Base-by-base conservation (phyloP, 2,888 invertebrate species). In the Parapristionchus giblindavisi region DNA sequence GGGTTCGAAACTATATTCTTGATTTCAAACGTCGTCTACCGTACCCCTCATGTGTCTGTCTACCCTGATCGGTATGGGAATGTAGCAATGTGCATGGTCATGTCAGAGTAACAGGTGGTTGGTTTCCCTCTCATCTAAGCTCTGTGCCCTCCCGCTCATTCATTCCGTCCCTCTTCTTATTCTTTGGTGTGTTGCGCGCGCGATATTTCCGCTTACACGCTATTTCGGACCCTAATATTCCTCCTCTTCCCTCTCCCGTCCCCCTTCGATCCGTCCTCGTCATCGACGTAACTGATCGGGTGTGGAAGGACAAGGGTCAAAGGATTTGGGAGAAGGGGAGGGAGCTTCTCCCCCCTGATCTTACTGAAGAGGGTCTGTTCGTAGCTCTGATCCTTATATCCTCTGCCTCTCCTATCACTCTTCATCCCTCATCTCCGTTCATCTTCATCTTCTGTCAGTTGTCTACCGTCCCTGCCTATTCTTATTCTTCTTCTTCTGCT, bases 381-480 rank as follows among this genome's bases (percentile, higher is more conserved):
- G n/a, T n/a, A n/a, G n/a, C n/a, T n/a, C n/a, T n/a, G n/a, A n/a
- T n/a, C n/a, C n/a, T n/a, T n/a, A n/a, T n/a, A n/a, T n/a, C n/a
- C n/a, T n/a, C n/a, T n/a, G n/a, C n/a, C 29, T 65, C 43, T 65
- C 63, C 63, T 40, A 38, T 61, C 63, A 43, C 63, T 14, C 63
- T 29, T 27, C 43, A 40, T 61, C 38, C 61, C 29, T 4, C 40
- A 14, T 65, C 21, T 29, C 43, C 29, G 27, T 65, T 65, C 63
- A 43, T 65, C 61, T 61, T 43, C 17, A 8, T 43, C 43, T 17
- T 43, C 17, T 43, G 8, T 43, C 43, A 8, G 17, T 43, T 43
- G 8, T 17, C 43, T 14, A 43, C 17, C 43, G 17, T 17, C 43
- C 17, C 43, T 43, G 8, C 17, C 43, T 17, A 14, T 17, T 43